phyloP scores from a whole-genome alignment of 2,888 invertebrate species.

The Oithona nana region DNA sequence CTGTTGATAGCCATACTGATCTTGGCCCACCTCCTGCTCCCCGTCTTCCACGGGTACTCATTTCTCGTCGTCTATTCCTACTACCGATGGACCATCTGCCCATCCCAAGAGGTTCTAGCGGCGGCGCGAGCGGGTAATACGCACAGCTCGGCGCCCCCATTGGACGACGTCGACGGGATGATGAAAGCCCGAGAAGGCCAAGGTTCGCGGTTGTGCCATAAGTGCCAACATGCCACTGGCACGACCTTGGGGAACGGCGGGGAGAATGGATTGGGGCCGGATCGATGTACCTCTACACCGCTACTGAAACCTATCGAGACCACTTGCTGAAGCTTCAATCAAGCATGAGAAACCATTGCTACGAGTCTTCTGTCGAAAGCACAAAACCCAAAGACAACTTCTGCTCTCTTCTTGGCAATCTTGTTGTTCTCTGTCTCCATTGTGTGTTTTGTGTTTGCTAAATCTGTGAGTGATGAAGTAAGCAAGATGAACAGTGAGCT shows the following conservation, averaged over 20 bases:
- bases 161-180: background rate
- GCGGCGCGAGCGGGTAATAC: background rate
- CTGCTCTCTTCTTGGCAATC: no score
- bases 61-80: background rate
- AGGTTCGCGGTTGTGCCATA: background rate
- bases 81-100: background rate
- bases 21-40: background rate
- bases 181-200: background rate
- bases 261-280: background rate
- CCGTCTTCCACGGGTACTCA: background rate
- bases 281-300: background rate
- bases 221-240: background rate
- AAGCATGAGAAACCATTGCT: no score
- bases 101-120: background rate
- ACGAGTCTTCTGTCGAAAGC: no score
- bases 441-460: no score
- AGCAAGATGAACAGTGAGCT: no score
- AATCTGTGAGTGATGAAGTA: no score
- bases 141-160: background rate
- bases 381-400: background rate
- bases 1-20: constrained; percentile 1
- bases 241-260: no score
- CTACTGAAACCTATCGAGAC: constrained; percentile 3
- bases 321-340: background rate
- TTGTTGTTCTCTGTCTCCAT: no score